Evolutionary conservation across 2,797 vertebrate species (phyloP), one percentile per base, ranked within the genome.

Genomic region (Crocidura indochinensis): DNA sequence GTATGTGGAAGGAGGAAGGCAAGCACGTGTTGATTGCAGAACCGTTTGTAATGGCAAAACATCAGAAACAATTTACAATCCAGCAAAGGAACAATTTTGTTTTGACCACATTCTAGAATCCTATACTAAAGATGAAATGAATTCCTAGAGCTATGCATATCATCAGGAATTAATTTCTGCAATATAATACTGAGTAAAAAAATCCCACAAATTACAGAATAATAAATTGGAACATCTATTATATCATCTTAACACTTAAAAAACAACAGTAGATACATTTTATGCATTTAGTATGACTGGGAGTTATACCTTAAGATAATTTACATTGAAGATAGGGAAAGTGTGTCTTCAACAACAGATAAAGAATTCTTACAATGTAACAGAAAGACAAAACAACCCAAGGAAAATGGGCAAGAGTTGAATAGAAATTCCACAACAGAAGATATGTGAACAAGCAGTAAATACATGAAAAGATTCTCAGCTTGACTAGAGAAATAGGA

Each of bases 41-140:
- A 84, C 29, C 77, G 8, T 83, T 91, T 31, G 31, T 65, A 67
- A 79, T 62, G 78, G 26, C 75, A 88, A 94, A 91, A 93, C 75
- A 44, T n/a, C 72, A 15, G 71, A 62, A 94, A 84, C 47, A 67
- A 56, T n/a, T 24, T 78, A 73, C 65, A 77, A 84, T 46, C 64
- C 46, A 82, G 53, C 5, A 78, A 71, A 93, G 49, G 62, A 46
- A 38, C 3, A 38, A 51, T 83, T 69, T 53, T 49, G 65, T 22
- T 74, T 56, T 92, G 76, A 22, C 64, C 53, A 44, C 24, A 15
- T 77, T 74, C 73, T 9, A 69, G 51, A 92, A 60, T 72, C 49
- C 49, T 76, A 51, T 6, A n/a, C 64, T 79, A 73, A 14, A 88
- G 29, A 44, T 47, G 73, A 86, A 87, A 89, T 87, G 47, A 93